Evolutionary conservation across 2,113 vertebrate genomes (phyloP).

Genomic region (Phaetusa simplex): DNA sequence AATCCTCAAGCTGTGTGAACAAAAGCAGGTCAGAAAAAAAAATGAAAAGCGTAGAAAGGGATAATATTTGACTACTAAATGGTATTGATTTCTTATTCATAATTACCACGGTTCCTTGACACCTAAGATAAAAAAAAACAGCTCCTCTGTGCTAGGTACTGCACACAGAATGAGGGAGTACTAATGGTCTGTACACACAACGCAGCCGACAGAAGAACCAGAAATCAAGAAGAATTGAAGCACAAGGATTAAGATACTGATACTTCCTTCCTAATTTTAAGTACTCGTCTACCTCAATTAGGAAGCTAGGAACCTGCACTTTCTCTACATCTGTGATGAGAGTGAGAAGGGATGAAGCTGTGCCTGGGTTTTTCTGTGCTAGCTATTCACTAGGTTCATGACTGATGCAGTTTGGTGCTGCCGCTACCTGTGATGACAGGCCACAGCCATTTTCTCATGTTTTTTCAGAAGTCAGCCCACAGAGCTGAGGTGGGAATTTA

Average conservation of each 20-base stretch:
- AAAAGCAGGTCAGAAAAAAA: neutral
- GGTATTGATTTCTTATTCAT: neutral
- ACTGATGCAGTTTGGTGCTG: neutral
- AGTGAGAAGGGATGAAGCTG: neutral
- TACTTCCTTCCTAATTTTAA: neutral
- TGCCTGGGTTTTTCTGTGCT: neutral
- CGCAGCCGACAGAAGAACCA: neutral
- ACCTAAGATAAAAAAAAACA: neutral
- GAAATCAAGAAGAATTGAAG: neutral
- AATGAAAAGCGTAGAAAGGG: neutral
- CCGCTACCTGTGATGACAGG: rapidly evolving
- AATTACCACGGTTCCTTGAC: neutral
- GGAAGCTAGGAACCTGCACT: neutral
- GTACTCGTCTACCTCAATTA: neutral
- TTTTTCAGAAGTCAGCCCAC: neutral
- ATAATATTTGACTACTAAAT: neutral
- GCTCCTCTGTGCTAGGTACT: neutral
- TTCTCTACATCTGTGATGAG: neutral
- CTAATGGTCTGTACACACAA: rapidly evolving
- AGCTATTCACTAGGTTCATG: neutral
- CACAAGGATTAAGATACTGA: neutral
- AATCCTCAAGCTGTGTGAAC: neutral
- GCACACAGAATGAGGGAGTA: neutral
- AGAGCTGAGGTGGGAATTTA: neutral
- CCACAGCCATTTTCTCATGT: neutral